Evolutionary conservation across 2,888 invertebrate genomes (phyloP), one percentile per base, ranked within the genome.

Genomic region (Clitarchus hookeri): DNA sequence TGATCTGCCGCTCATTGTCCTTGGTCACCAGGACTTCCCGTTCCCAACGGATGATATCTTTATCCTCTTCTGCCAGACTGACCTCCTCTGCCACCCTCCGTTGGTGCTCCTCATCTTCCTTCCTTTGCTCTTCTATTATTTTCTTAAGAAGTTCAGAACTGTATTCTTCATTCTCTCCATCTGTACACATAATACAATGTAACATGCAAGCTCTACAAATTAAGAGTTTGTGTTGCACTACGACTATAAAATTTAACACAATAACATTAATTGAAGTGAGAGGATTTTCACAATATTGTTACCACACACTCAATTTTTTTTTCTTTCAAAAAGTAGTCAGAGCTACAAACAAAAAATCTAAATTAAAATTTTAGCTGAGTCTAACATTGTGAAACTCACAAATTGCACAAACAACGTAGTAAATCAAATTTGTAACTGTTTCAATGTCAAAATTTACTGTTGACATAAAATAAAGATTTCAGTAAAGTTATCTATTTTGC

Each of bases 41-140:
- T 88, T 93, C 93, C 93, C 93, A 93, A 25, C 91, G 90, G 54
- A 90, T 86, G 44, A 91, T 88, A 12, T 91, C 91, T 87, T 91
- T 91, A 16, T 92, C 91, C 78, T 83, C 44, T 19, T 83, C 86
- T 13, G 82, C 83, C 8, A 53, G 44, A 16, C 80, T 25, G 19
- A 13, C n/a, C 44, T 86, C 83, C 44, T 86, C 86, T 78, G 25
- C 65, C 44, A 86, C 44, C 13, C 26, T 36, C 11, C 48, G 83
- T 44, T 78, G n/a, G 19, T 79, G 44, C 36, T 84, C 86, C 44
- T 23, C 13, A 12, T 84, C 78, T 26, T 83, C 44, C n/a, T 44
- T 36, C 16, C 26, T 23, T 8, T 79, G 85, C 23, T 86, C 86
- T n/a, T 19, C 53, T 44, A 12, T 53, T 11, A 86, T 84, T 23